phyloP scores from a whole-genome alignment of 2,888 invertebrate genomes.

The Sphaeridia pumilis region DNA sequence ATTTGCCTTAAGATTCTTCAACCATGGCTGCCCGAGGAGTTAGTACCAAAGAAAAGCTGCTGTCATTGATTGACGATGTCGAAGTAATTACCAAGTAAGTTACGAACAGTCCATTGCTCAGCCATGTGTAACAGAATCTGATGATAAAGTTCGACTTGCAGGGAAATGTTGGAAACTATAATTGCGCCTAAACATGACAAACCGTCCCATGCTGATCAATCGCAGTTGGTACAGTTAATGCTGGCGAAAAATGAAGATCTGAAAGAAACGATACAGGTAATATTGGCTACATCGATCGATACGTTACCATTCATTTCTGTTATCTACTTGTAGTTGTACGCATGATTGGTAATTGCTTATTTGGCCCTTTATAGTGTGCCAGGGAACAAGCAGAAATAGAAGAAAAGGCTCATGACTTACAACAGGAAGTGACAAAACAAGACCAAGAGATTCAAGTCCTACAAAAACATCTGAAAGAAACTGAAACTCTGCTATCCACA shows the following conservation, averaged over 20 bases:
- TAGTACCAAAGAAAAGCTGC: constrained; percentile 72
- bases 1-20: no score
- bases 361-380: constrained; percentile 46
- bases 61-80: constrained; percentile 76
- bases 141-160: no score
- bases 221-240: constrained; percentile 72
- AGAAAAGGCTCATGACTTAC: constrained; percentile 75
- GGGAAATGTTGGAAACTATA: constrained; percentile 88
- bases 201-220: constrained; percentile 65
- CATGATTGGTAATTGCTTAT: neutral
- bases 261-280: constrained; percentile 59
- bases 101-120: neutral
- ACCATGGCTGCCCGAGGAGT: constrained; percentile 56
- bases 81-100: constrained; percentile 79
- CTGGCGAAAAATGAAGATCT: constrained; percentile 81
- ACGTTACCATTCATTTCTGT: neutral
- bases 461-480: constrained; percentile 86
- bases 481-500: constrained; percentile 85
- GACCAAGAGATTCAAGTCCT: constrained; percentile 84
- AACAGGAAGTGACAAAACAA: constrained; percentile 78
- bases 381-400: constrained; percentile 85
- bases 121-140: neutral
- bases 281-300: neutral
- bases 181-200: constrained; percentile 75
- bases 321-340: neutral